Evolutionary conservation across 2,113 vertebrate genomes (phyloP).

Genomic region (Numida meleagris): DNA sequence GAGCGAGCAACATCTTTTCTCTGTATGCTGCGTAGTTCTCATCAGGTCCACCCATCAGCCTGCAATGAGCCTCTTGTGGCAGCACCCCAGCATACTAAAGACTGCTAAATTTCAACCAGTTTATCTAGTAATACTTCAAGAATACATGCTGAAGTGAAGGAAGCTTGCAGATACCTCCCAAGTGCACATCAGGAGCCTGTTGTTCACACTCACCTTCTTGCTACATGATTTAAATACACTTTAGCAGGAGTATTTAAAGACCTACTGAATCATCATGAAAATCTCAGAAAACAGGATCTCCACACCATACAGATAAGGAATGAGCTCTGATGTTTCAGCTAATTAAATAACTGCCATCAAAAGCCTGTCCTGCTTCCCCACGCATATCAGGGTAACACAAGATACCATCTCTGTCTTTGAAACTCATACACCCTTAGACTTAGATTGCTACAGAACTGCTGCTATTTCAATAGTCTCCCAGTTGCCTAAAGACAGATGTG

Average conservation of each 20-base stretch:
- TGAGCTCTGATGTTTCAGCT: slow-evolving; percentile 45
- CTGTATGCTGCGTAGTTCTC: not conserved
- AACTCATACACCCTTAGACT: slow-evolving; percentile 15
- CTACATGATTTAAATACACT: not conserved
- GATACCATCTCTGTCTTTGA: slow-evolving; percentile 34
- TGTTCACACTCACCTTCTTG: not conserved
- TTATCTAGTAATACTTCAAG: not conserved
- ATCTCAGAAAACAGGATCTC: not conserved
- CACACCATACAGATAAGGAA: not conserved
- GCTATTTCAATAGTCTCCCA: slow-evolving; percentile 16
- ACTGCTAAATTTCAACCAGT: not conserved
- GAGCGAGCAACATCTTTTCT: not conserved
- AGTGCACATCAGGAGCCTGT: not conserved
- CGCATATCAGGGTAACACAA: slow-evolving; percentile 19
- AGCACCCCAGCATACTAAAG: not conserved
- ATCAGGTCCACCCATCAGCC: not conserved
- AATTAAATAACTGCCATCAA: slow-evolving; percentile 23
- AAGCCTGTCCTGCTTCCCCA: slow-evolving; percentile 57
- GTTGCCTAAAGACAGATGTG: not conserved
- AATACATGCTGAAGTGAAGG: not conserved
- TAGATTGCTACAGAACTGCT: not conserved
- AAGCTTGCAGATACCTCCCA: not conserved
- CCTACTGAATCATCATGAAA: not conserved
- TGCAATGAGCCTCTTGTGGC: not conserved
- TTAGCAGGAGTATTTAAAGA: not conserved